Evolutionary conservation across 37 sponge, comb jelly and placozoan species (phyloP).

Genomic region (Theonella swinhoei): DNA sequence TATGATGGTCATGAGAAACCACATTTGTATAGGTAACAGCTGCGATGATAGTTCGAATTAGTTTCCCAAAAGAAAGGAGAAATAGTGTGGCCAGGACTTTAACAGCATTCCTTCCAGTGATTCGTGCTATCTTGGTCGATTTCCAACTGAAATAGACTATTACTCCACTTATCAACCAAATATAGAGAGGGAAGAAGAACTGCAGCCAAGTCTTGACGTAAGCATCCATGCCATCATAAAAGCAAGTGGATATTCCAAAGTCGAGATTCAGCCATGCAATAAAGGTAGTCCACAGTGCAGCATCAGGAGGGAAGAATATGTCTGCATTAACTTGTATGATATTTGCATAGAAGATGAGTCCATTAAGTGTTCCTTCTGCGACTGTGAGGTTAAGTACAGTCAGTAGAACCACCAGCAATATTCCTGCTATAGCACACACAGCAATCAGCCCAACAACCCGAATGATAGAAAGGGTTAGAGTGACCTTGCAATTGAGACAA

Average conservation of each 20-base stretch:
- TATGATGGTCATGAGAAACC: not conserved
- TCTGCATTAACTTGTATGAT: conserved; percentile 12
- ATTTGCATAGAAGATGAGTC: conserved; percentile 35
- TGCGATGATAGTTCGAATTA: conserved; percentile 26
- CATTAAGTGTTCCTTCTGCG: conserved; percentile 38
- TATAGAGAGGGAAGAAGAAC: conserved; percentile 49
- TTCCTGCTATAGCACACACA: conserved; percentile 23
- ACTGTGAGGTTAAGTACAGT: conserved; percentile 18
- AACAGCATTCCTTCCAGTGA: conserved; percentile 31
- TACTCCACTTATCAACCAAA: conserved; percentile 13
- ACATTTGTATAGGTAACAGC: not conserved
- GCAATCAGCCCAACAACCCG: conserved; percentile 1
- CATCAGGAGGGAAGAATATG: conserved; percentile 3
- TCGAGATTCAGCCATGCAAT: conserved; percentile 57
- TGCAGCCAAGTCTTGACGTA: conserved; percentile 49
- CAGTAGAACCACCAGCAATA: conserved; percentile 22
- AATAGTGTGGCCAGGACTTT: conserved; percentile 44
- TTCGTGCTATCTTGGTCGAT: not conserved
- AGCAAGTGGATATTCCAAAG: conserved; percentile 39
- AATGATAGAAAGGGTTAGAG: not conserved
- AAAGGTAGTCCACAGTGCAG: not conserved
- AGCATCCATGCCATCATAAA: conserved; percentile 42
- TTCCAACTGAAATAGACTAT: conserved; percentile 26
- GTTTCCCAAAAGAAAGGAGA: conserved; percentile 35
- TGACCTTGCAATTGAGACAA: not conserved